These are phyloP conservation scores for Nycticryphes semicollaris DNA, from an alignment of 2,113 vertebrate genomes.

Conservation along the genomic window DNA sequence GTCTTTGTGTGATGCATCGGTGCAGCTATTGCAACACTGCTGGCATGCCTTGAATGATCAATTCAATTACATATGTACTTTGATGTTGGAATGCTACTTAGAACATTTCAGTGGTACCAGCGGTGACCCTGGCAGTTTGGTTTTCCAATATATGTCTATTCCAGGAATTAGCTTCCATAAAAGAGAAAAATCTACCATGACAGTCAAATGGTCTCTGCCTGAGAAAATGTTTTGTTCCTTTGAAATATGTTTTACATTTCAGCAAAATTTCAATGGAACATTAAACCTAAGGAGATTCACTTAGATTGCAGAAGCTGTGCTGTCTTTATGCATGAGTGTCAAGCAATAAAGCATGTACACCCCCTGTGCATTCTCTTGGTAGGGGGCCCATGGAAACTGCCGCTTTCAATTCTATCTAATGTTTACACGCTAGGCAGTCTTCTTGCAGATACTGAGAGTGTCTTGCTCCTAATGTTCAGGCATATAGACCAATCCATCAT, in stretches of 20 bases:
- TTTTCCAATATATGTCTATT: constrained; percentile 27
- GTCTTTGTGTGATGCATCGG: rapidly evolving
- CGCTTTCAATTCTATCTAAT: constrained; percentile 41
- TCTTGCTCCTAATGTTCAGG: constrained; percentile 11
- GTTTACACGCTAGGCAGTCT: constrained; percentile 43
- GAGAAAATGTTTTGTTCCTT: constrained; percentile 60
- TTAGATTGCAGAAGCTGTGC: constrained; percentile 31
- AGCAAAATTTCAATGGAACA: constrained; percentile 61
- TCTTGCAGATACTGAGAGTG: neutral
- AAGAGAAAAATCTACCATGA: constrained; percentile 47
- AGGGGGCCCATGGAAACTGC: neutral
- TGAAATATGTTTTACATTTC: constrained; percentile 63
- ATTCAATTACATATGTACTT: neutral
- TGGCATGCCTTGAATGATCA: neutral
- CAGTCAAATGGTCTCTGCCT: constrained; percentile 42
- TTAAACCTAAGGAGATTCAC: constrained; percentile 52
- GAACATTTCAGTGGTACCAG: neutral
- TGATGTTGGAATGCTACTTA: neutral
- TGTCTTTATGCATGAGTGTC: constrained; percentile 48
- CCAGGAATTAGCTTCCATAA: constrained; percentile 23
- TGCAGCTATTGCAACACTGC: neutral
- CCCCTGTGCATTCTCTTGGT: neutral
- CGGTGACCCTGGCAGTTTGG: neutral
- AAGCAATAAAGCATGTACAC: constrained; percentile 7
- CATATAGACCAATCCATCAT: constrained; percentile 41